These are phyloP conservation scores for Apomyelois bistriatella DNA, from an alignment of 2,888 invertebrate species.

Conservation along the genomic window DNA sequence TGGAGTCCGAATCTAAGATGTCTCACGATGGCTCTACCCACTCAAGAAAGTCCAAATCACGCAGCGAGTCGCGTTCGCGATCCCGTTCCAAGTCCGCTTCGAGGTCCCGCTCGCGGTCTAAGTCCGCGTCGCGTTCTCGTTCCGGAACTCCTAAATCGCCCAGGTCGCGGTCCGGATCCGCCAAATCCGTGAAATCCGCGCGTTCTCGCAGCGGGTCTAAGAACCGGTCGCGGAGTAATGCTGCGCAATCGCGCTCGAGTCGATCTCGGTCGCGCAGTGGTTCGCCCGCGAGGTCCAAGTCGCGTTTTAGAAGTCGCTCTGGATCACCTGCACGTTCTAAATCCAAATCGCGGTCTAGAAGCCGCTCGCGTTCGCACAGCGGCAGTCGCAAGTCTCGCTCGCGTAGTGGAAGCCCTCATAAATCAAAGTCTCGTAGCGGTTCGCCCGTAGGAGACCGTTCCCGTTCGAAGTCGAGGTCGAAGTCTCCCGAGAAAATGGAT, in stretches of 20 bases:
- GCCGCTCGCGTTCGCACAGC: no score
- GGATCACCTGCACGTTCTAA: no score
- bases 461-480: conserved; percentile 28
- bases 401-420: no score
- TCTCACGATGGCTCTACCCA: conserved; percentile 51
- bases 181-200: conserved; percentile 16
- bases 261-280: conserved; percentile 23
- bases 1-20: conserved; percentile 55
- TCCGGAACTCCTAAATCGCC: conserved; percentile 34
- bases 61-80: conserved; percentile 26
- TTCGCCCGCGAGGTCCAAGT: conserved; percentile 7
- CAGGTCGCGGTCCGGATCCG: conserved; percentile 36
- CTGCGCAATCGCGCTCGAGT: conserved; percentile 23
- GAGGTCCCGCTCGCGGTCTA: conserved; percentile 39
- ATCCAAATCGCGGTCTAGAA: conserved; percentile 19
- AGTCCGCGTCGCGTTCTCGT: conserved; percentile 41
- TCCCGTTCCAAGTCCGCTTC: conserved; percentile 28
- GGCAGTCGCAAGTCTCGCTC: no score
- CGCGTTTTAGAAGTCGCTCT: no score
- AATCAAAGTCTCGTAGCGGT: no score
- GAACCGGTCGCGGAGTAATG: conserved; percentile 31
- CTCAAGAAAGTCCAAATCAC: conserved; percentile 25
- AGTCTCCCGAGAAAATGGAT: conserved; percentile 37
- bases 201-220: conserved; percentile 30
- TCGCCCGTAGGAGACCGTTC: conserved; percentile 12